phyloP scores from a whole-genome alignment of 2,113 vertebrate genomes.

The Channa maculata region DNA sequence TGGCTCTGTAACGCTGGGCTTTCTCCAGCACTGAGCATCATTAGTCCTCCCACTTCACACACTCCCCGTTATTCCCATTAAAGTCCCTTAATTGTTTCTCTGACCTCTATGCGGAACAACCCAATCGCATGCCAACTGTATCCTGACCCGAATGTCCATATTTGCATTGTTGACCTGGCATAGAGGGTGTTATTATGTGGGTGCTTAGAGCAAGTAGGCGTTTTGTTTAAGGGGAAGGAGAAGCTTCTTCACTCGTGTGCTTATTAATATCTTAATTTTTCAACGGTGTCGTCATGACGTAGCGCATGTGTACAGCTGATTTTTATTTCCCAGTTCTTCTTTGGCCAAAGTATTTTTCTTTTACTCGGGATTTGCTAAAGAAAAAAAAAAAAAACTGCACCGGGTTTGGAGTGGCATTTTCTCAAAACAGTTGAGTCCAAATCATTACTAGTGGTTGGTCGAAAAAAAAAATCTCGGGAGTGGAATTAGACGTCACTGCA shows the following conservation, averaged over 20 bases:
- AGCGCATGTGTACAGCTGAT: not conserved
- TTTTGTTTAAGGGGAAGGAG: slow-evolving; percentile 47
- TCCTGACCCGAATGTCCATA: slow-evolving; percentile 74
- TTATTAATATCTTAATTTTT: slow-evolving; percentile 23
- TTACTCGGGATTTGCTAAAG: not conserved
- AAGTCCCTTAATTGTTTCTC: slow-evolving; percentile 77
- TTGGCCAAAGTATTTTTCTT: not conserved
- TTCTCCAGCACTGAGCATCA: slow-evolving; percentile 49
- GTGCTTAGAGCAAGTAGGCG: slow-evolving; percentile 18
- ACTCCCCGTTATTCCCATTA: slow-evolving; percentile 65
- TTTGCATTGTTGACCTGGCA: slow-evolving; percentile 65
- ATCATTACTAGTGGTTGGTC: not conserved
- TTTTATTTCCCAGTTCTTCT: not conserved
- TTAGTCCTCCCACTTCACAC: slow-evolving; percentile 60
- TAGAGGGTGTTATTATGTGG: slow-evolving; percentile 38
- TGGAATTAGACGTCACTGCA: slow-evolving; percentile 1
- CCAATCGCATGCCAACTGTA: slow-evolving; percentile 54
- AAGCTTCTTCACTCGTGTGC: slow-evolving; percentile 5
- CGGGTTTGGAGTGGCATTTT: not conserved
- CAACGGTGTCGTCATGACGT: not conserved
- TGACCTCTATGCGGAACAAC: slow-evolving; percentile 71
- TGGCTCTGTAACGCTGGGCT: slow-evolving; percentile 23
- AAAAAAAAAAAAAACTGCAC: not conserved
- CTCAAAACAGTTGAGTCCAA: not conserved
- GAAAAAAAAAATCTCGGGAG: slow-evolving; percentile 7